These are phyloP conservation scores for Drosophila kanapiae DNA, from an alignment of 1,140 invertebrate species.

Conservation along the genomic window DNA sequence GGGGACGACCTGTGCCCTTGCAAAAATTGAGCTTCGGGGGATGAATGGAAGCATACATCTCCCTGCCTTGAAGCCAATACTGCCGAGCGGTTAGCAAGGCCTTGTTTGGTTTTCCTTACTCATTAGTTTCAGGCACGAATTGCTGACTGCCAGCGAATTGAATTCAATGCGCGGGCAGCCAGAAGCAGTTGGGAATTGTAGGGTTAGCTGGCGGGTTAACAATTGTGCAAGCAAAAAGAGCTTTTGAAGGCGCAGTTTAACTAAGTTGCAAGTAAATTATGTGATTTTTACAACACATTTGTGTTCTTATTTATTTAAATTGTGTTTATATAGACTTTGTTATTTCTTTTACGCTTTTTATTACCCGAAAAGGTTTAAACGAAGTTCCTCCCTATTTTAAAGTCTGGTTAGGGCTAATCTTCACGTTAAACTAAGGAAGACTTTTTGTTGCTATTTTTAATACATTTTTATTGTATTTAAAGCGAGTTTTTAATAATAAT, in stretches of 20 bases:
- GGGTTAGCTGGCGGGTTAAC: not conserved
- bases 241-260: not conserved
- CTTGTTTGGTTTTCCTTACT: constrained; percentile 83
- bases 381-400: not conserved
- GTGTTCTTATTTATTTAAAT: not conserved
- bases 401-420: not conserved
- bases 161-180: constrained; percentile 1
- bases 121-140: constrained; percentile 82
- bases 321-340: too few species aligned
- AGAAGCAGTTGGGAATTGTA: constrained; percentile 66
- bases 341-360: not conserved
- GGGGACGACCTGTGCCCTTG: constrained; percentile 82
- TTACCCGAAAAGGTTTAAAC: not conserved
- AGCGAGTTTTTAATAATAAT: too few species aligned
- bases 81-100: constrained; percentile 81
- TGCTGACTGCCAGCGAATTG: not conserved
- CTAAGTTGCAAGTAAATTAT: not conserved
- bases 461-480: not conserved
- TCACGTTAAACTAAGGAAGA: not conserved
- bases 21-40: constrained; percentile 83
- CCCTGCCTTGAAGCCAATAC: constrained; percentile 80
- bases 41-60: constrained; percentile 9
- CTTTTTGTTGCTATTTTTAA: not conserved
- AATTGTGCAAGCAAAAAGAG: not conserved
- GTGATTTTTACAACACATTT: not conserved